A percentile compares a stretch with the other conserved stretches of the same genome.
phyloP scores from a whole-genome alignment of 2,888 invertebrate species.

The Ennomos fuscantarius region DNA sequence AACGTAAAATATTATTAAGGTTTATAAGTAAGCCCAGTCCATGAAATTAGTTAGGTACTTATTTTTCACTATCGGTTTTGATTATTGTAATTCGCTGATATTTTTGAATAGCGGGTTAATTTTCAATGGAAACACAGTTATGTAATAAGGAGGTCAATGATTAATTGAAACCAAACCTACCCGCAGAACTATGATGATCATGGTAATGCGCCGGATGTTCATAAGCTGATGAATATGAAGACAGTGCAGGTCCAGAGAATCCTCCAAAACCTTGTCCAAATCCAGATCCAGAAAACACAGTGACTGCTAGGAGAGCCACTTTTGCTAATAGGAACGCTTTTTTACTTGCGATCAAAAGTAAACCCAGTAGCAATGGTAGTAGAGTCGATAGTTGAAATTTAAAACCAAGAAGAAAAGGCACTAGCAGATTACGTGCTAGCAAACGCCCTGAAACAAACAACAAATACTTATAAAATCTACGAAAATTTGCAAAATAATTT shows the following conservation, averaged over 20 bases:
- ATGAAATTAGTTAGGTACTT: too few species aligned
- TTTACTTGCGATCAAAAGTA: constrained; percentile 89
- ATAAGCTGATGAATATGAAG: constrained; percentile 64
- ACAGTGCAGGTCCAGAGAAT: constrained; percentile 49
- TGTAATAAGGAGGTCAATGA: background rate
- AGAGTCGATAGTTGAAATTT: constrained; percentile 92
- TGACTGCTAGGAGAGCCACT: constrained; percentile 88
- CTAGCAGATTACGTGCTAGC: constrained; percentile 88
- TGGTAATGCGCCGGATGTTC: constrained; percentile 62
- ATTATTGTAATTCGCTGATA: too few species aligned
- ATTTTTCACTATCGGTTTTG: too few species aligned
- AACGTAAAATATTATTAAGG: too few species aligned
- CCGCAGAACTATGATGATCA: constrained; percentile 64
- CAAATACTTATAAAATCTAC: constrained; percentile 1
- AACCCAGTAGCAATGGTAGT: constrained; percentile 89
- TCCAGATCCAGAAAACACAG: constrained; percentile 86
- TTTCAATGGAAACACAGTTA: background rate
- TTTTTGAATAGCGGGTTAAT: too few species aligned
- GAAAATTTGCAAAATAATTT: background rate
- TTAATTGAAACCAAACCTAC: constrained; percentile 43
- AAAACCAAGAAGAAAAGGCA: constrained; percentile 91
- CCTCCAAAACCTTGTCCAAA: constrained; percentile 65
- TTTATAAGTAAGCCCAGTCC: too few species aligned
- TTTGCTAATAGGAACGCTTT: constrained; percentile 92
- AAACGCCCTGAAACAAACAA: constrained; percentile 87